These are phyloP conservation scores for Gymnogyps californianus DNA, from an alignment of 2,113 vertebrate species.

Conservation along the genomic window DNA sequence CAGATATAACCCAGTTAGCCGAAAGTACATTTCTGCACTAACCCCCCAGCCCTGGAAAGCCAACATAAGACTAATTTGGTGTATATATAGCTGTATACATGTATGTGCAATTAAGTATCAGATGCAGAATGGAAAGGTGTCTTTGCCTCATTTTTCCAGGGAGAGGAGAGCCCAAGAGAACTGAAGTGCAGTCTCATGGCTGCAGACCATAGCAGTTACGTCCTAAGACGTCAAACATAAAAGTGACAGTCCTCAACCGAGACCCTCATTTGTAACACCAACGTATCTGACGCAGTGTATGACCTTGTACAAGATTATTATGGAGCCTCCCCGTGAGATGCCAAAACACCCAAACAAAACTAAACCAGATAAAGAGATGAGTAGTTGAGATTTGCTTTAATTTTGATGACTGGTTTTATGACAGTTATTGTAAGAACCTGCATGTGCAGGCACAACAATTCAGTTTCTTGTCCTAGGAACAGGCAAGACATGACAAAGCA, in stretches of 20 bases:
- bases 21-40: background rate
- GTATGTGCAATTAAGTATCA: background rate
- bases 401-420: background rate
- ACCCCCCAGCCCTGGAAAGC: too few relatives aligned
- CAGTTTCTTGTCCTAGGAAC: background rate
- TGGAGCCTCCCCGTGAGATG: background rate
- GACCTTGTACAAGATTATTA: too few relatives aligned
- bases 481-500: background rate
- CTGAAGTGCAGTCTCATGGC: rapidly evolving
- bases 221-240: too few relatives aligned
- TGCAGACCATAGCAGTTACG: background rate
- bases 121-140: background rate
- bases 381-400: background rate
- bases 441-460: background rate
- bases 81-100: too few relatives aligned
- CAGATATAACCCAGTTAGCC: background rate
- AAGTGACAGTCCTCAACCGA: background rate
- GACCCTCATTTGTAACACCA: too few relatives aligned
- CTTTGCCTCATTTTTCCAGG: background rate
- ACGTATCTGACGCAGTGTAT: rapidly evolving
- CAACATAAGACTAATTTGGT: too few relatives aligned
- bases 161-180: too few relatives aligned
- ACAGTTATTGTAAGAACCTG: background rate
- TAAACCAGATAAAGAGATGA: background rate
- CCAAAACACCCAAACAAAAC: background rate